Evolutionary conservation across 1,140 invertebrate species (phyloP).

Genomic region (Palaemon carinicauda): DNA sequence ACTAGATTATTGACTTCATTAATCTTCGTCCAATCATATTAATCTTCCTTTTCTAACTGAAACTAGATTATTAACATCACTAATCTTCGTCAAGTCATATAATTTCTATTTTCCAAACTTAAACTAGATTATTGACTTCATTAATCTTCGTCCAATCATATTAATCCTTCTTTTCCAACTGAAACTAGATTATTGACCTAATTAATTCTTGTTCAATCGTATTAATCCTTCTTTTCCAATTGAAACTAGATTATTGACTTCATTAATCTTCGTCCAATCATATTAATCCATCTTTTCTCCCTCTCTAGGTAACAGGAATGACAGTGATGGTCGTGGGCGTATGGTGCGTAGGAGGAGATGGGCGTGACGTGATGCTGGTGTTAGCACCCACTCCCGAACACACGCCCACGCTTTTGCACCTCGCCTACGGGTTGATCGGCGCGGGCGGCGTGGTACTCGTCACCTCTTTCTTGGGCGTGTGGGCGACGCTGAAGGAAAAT

Average conservation of each 20-base stretch:
- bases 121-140: too few species aligned
- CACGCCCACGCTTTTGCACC: constrained; percentile 52
- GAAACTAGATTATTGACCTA: too few species aligned
- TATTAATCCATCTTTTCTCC: neutral
- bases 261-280: too few species aligned
- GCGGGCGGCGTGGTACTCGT: constrained; percentile 49
- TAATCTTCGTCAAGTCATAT: neutral
- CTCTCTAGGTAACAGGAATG: constrained; percentile 40
- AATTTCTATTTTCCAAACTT: neutral
- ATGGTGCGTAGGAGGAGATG: constrained; percentile 49
- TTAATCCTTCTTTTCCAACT: too few species aligned
- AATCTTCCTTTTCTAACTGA: too few species aligned
- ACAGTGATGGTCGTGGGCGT: constrained; percentile 52
- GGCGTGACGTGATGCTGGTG: constrained; percentile 47
- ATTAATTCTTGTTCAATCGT: neutral
- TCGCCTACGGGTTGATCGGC: constrained; percentile 43
- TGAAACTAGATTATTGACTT: too few species aligned
- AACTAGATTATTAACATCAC: too few species aligned
- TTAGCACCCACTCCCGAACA: constrained; percentile 29
- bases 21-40: too few species aligned
- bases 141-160: too few species aligned
- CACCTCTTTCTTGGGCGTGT: constrained; percentile 48
- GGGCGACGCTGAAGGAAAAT: constrained; percentile 47
- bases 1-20: too few species aligned
- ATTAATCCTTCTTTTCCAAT: neutral